Percentiles rank a stretch among this genome's conserved stretches.
Evolutionary conservation across 2,797 vertebrate genomes (phyloP).

Genomic region (Carduelis carduelis): DNA sequence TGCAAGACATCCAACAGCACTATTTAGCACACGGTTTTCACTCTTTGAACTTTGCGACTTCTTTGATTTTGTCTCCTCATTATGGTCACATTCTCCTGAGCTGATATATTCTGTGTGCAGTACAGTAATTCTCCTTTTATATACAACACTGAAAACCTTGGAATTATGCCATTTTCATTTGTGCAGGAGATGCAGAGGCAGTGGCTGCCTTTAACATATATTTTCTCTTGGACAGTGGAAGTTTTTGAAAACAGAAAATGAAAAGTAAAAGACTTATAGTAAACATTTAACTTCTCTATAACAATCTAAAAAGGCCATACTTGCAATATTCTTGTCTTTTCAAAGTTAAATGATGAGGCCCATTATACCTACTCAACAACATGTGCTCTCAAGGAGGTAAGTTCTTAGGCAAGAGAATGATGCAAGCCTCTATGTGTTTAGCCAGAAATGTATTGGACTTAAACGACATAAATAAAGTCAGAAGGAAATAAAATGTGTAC

Average conservation of each 20-base stretch:
- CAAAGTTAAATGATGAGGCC: background rate
- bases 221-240: background rate
- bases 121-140: constrained; percentile 48
- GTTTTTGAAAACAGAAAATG: background rate
- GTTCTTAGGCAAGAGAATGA: background rate
- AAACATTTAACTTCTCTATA: background rate
- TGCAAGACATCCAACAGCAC: background rate
- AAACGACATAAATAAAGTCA: background rate
- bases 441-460: background rate
- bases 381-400: background rate
- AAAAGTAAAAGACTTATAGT: background rate
- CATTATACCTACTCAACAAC: background rate
- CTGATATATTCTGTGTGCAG: constrained; percentile 34
- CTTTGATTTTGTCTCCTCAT: constrained; percentile 52
- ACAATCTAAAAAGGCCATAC: background rate
- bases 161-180: constrained; percentile 50
- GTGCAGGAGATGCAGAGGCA: background rate
- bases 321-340: background rate
- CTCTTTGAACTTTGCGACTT: constrained; percentile 34
- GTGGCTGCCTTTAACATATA: background rate
- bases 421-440: background rate
- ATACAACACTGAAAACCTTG: constrained; percentile 42
- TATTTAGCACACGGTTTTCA: constrained; percentile 19
- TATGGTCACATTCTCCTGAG: constrained; percentile 26
- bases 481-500: background rate